Evolutionary conservation across 2,113 vertebrate species (phyloP), one percentile per base, ranked within the genome.

Genomic region (Gavia stellata): DNA sequence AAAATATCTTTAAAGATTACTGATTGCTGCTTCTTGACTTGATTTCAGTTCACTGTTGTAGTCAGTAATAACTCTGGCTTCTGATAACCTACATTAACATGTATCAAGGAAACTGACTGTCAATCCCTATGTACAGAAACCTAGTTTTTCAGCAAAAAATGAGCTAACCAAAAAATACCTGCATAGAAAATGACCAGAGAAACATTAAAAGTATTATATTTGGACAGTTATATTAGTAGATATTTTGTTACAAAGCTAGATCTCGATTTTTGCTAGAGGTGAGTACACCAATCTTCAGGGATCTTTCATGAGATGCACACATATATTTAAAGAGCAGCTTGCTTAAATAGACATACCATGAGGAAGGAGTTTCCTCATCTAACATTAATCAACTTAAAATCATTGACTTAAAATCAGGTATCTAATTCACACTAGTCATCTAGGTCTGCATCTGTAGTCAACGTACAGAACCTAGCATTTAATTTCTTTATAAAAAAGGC

Each of bases 1-100:
- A 97, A 95, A 94, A 96, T 56, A 5, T 21, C 25, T 94, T 97
- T 95, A 49, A 91, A 78, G 20, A 44, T 87, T 61, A 90, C 33
- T 86, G 55, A 95, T 73, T 93, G 49, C 53, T 86, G 93, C 80
- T 56, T 90, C 53, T 86, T 95, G 47, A 88, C 53, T 97, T 95
- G 20, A 18, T 94, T 86, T 87, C 74, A 93, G 59, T 92, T 92
- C 94, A 88, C 34, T 81, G 13, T 29, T 82, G 6, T 70, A 95
- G 56, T 83, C 38, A 83, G 25, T 58, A 97, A 91, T 78, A 97
- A 86, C 33, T 88, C 88, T 93, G 36, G 7, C 24, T 96, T 96
- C 83, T 94, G 67, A 78, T 96, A 95, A 93, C 34, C 25, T 91
- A 31, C 86, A 97, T 96, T 91, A 94, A 83, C 19, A 88, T 56